Base-by-base conservation (phyloP, 2,113 vertebrate species). In the Macrotus californicus region DNA sequence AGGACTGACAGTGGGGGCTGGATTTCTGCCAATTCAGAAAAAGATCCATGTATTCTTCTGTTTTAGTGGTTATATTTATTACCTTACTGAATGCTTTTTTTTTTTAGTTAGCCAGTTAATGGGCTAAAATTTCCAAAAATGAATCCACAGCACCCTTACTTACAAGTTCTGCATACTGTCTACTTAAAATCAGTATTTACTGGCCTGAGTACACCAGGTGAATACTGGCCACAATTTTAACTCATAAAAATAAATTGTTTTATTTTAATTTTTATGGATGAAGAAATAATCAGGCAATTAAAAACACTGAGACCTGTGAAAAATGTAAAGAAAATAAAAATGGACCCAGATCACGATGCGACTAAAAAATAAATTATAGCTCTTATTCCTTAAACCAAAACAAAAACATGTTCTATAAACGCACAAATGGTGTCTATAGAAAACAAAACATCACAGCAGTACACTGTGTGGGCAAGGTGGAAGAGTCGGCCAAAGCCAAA, bases 171-270 rank as follows among this genome's bases (percentile, higher is more conserved):
- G 93, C 16, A 72, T n/a, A 77, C 29, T 79, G 36, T 61, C 92
- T 91, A 96, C 48, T 79, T 84, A 73, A 90, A 93, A 84, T 84
- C 76, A 92, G 80, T 85, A 75, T 93, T 92, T 85, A 93, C 56
- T 39, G 24, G 87, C 69, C 85, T 90, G 88, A 73, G 77, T 61
- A 91, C 85, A 95, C 21, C 86, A 36, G 26, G n/a, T 66, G 39
- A 93, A 88, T 72, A 96, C 50, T 92, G 85, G 77, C 46, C 81
- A 96, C 46, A 72, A 89, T 81, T 95, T 96, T 91, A 96, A 96
- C 66, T 92, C 72, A 80, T 87, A 94, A 96, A 95, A 96, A 85
- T 77, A 94, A 93, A 72, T 31, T 81, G 16, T 80, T 95, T 92
- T 50, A 66, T 82, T 88, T 97, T 84, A n/a, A 84, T 84, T 70